Conservation (phyloP, 1,140 invertebrate genomes). For the Penaeus vannamei region DNA sequence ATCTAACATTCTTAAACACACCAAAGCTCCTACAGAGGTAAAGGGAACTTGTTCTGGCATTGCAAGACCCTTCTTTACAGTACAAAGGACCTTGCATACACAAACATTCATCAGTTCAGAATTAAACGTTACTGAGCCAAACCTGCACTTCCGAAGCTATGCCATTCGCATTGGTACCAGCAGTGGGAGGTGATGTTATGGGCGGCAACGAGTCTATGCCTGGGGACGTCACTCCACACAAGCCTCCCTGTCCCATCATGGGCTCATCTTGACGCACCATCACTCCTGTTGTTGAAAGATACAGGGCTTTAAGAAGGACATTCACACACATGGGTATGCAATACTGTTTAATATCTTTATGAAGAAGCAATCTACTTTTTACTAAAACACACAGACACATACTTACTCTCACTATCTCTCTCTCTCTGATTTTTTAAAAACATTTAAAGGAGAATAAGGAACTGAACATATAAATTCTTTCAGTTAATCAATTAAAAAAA, state of each 20-base stretch:
- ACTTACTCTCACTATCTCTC: too few relatives aligned
- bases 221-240: conserved; percentile 48
- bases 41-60: too few relatives aligned
- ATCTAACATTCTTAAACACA: too few relatives aligned
- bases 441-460: too few relatives aligned
- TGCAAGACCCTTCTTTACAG: background rate
- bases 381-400: too few relatives aligned
- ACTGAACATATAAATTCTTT: too few relatives aligned
- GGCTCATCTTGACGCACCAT: conserved; percentile 58
- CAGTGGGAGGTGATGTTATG: conserved; percentile 4
- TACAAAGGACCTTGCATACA: background rate
- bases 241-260: conserved; percentile 55
- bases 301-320: background rate
- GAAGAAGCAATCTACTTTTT: too few relatives aligned
- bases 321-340: background rate
- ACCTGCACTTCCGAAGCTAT: conserved; percentile 55
- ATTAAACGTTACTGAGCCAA: background rate
- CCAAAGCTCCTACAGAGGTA: too few relatives aligned
- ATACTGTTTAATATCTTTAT: background rate
- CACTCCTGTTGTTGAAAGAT: conserved; percentile 31
- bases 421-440: too few relatives aligned
- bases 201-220: conserved; percentile 41
- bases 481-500: too few relatives aligned
- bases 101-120: background rate
- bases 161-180: conserved; percentile 33